Base-by-base conservation (phyloP, 1,140 invertebrate genomes). In the Ganaspis sp. region DNA sequence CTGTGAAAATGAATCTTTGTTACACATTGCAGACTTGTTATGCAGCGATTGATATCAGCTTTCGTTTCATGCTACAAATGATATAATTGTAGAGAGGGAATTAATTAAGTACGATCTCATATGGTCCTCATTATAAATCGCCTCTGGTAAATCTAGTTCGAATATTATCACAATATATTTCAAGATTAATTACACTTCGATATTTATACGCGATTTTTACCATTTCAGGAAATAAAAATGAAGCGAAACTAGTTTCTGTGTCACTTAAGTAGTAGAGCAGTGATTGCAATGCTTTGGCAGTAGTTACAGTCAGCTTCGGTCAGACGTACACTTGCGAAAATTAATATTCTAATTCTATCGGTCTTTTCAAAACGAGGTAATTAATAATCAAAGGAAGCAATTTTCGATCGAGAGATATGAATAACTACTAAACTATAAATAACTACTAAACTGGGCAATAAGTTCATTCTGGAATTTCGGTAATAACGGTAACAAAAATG, bases 1-100 rank as follows among this genome's bases (percentile, higher is more conserved):
- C 58, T 64, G 58, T 64, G 58, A 64, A 64, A 64, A 64, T 64
- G 58, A 64, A 64, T 64, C 58, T 64, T 34, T 34, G 58, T 64
- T 29, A 64, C 11, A n/a, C 21, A 64, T 64, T 12, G 54, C 3
- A 34, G 23, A 64, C 58, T 64, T 21, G 58, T 64, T 64, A 29
- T 64, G 23, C 53, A 26, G 58, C 23, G 58, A 64, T 64, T 29
- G 58, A n/a, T 64, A 64, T 64, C 58, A 64, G 58, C 58, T 34
- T 64, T 64, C 12, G 26, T 34, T 64, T 64, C 19, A 74, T 17
- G 58, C 72, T 11, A 34, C 34, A 49, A 49, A 49, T 49, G 45
- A 49, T 49, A 49, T 49, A 49, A 49, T 49, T 49, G 45, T 45
- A 45, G 3, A 12, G 9, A 64, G 40, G 23, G 58, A 74, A 23